Evolutionary conservation across 2,797 vertebrate genomes (phyloP).

Genomic region (Helarctos malayanus): DNA sequence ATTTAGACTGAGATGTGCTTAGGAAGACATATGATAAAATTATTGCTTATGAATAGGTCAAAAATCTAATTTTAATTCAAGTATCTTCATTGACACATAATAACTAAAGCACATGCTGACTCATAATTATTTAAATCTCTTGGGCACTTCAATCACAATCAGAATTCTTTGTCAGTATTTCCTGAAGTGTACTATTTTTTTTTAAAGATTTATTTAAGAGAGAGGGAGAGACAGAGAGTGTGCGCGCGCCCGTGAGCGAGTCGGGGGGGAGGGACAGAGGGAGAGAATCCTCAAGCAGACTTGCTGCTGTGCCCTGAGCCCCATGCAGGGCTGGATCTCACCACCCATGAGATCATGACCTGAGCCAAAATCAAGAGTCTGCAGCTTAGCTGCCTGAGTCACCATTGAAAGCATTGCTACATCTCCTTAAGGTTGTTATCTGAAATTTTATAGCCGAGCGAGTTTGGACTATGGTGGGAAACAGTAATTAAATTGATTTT

Average conservation of each 20-base stretch:
- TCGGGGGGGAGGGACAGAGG: background rate
- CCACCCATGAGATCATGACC: background rate
- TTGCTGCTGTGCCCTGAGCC: accelerated
- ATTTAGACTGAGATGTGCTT: background rate
- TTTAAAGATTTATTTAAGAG: background rate
- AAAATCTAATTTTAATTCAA: constrained; percentile 32
- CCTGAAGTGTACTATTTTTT: background rate
- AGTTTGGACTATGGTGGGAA: background rate
- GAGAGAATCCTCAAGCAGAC: background rate
- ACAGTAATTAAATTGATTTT: background rate
- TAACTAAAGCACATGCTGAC: background rate
- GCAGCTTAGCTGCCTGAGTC: background rate
- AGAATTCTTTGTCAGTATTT: constrained; percentile 4
- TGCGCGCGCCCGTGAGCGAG: background rate
- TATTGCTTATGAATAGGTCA: background rate
- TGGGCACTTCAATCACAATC: background rate
- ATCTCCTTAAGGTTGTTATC: background rate
- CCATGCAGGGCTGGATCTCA: background rate
- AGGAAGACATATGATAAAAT: background rate
- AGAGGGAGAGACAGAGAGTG: background rate
- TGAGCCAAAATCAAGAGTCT: background rate
- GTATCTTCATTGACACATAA: background rate
- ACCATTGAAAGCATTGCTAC: background rate
- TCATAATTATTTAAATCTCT: constrained; percentile 24
- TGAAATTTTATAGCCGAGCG: constrained; percentile 45